These are phyloP conservation scores for Lithobates pipiens DNA, from an alignment of 2,797 vertebrate genomes.

Conservation along the genomic window DNA sequence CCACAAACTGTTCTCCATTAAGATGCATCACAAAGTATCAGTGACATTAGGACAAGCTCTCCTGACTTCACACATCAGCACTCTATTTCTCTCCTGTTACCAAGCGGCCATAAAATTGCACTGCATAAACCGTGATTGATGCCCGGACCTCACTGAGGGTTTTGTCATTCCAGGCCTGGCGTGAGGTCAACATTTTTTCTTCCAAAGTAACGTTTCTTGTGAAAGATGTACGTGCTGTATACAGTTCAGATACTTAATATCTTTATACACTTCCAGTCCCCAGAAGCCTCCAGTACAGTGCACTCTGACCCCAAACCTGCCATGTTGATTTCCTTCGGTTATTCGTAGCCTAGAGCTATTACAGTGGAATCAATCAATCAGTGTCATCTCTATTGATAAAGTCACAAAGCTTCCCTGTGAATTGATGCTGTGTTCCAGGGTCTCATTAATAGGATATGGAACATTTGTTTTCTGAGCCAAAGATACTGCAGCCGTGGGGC, in stretches of 20 bases:
- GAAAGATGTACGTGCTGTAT: slow-evolving; percentile 33
- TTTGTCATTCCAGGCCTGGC: slow-evolving; percentile 52
- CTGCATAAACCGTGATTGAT: slow-evolving; percentile 60
- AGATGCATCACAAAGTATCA: slow-evolving; percentile 61
- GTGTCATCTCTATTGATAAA: slow-evolving; percentile 47
- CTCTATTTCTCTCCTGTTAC: slow-evolving; percentile 58
- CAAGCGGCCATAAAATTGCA: slow-evolving; percentile 50
- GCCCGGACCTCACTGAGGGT: slow-evolving; percentile 35
- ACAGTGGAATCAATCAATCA: slow-evolving; percentile 49
- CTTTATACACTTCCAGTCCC: slow-evolving; percentile 47
- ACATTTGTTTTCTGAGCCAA: slow-evolving; percentile 31
- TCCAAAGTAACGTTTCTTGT: slow-evolving; percentile 37
- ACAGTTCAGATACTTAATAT: slow-evolving; percentile 37
- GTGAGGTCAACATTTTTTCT: slow-evolving; percentile 55
- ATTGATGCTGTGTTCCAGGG: slow-evolving; percentile 27
- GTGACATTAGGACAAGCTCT: slow-evolving; percentile 61
- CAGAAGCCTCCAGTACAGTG: slow-evolving; percentile 30
- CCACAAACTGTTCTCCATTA: slow-evolving; percentile 56
- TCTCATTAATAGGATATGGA: slow-evolving; percentile 37
- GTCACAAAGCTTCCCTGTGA: slow-evolving; percentile 29
- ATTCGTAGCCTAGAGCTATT: slow-evolving; percentile 47
- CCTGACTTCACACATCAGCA: slow-evolving; percentile 54
- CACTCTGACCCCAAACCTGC: slow-evolving; percentile 41
- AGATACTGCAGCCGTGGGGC: not conserved
- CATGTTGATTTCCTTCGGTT: slow-evolving; percentile 48